These are phyloP conservation scores for Nyctibius bracteatus DNA, from an alignment of 2,113 vertebrate genomes.

Conservation along the genomic window DNA sequence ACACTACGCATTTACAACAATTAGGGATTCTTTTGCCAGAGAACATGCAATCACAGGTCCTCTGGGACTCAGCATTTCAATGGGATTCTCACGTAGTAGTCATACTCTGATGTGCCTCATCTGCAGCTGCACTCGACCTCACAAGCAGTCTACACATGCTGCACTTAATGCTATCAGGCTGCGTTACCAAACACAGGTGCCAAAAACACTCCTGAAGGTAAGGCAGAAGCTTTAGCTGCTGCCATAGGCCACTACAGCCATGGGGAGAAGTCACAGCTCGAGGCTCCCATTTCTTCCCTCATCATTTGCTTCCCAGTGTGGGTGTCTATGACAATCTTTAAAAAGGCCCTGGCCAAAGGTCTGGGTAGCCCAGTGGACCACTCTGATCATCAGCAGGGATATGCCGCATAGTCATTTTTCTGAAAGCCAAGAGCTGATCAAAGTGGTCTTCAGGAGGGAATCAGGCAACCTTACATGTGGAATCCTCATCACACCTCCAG, in stretches of 20 bases:
- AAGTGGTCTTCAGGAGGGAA: not conserved
- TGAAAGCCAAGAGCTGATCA: not conserved
- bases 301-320: not conserved
- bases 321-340: not conserved
- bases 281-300: not conserved
- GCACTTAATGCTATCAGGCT: not conserved
- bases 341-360: not conserved
- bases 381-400: not conserved
- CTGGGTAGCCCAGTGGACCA: not conserved
- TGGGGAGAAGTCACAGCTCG: not conserved
- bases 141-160: not conserved
- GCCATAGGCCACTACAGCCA: not conserved
- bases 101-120: constrained; percentile 3
- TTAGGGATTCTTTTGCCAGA: not conserved
- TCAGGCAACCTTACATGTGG: not conserved
- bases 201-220: not conserved
- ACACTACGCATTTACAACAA: constrained; percentile 9
- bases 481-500: not conserved
- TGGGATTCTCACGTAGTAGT: constrained; percentile 26
- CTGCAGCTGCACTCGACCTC: constrained; percentile 9
- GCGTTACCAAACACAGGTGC: not conserved
- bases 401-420: not conserved
- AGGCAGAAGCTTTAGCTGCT: not conserved
- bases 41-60: constrained; percentile 24
- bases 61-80: not conserved